These are phyloP conservation scores for Ailurus styani DNA, from an alignment of 2,113 vertebrate species.

Conservation along the genomic window DNA sequence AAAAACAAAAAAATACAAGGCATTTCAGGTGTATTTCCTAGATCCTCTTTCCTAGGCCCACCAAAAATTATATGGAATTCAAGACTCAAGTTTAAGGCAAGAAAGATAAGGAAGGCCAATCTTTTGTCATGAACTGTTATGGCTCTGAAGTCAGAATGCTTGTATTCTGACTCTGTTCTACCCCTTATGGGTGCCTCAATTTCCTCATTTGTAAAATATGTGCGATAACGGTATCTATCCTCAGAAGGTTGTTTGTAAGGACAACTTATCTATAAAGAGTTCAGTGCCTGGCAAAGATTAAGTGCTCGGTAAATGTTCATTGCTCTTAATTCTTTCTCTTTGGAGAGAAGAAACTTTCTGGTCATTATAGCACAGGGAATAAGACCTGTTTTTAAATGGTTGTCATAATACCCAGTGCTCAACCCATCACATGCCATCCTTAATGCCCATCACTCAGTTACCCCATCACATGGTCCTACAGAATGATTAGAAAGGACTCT, in stretches of 20 bases:
- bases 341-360: slow-evolving; percentile 3
- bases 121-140: not conserved
- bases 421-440: not conserved
- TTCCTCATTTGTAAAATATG: not conserved
- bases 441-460: not conserved
- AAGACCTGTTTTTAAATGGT: not conserved
- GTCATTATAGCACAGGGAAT: not conserved
- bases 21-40: slow-evolving; percentile 4
- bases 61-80: slow-evolving; percentile 32
- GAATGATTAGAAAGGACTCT: not conserved
- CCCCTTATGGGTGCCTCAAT: not conserved
- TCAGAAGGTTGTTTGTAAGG: not conserved
- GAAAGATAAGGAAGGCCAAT: not conserved
- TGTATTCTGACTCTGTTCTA: not conserved
- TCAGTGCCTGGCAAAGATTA: not conserved
- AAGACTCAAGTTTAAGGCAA: slow-evolving; percentile 19
- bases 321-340: not conserved
- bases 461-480: not conserved
- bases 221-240: not conserved
- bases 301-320: not conserved
- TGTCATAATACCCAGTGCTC: not conserved
- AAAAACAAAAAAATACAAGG: not conserved
- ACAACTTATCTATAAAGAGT: not conserved
- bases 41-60: not conserved
- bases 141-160: not conserved